phyloP scores from a whole-genome alignment of 2,888 invertebrate species.

The Parnassius orleans region DNA sequence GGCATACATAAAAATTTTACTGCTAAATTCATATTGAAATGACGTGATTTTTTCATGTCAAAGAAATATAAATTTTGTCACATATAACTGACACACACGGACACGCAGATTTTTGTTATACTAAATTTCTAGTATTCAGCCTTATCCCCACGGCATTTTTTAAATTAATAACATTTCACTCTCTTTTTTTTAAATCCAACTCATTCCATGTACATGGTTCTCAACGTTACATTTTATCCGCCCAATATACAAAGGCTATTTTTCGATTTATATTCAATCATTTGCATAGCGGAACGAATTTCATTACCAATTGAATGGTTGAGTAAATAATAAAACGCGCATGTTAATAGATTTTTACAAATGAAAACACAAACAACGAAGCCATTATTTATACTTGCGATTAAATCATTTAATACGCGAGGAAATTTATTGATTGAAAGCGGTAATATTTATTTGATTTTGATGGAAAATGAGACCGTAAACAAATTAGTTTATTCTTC shows the following conservation, averaged over 20 bases:
- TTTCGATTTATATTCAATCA: slow-evolving; percentile 23
- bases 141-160: too few relatives aligned
- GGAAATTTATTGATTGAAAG: slow-evolving; percentile 2
- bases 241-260: slow-evolving; percentile 11
- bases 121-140: too few relatives aligned
- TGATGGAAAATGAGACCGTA: neutral
- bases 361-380: slow-evolving; percentile 21
- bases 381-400: slow-evolving; percentile 21
- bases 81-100: too few relatives aligned
- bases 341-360: slow-evolving; percentile 28
- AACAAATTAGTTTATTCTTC: neutral
- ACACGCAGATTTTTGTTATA: too few relatives aligned
- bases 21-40: too few relatives aligned
- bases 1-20: too few relatives aligned
- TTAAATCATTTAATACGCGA: slow-evolving; percentile 17
- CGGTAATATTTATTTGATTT: slow-evolving; percentile 5
- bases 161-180: too few relatives aligned
- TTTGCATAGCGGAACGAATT: slow-evolving; percentile 24
- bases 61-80: too few relatives aligned
- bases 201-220: slow-evolving; percentile 7
- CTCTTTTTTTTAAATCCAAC: neutral
- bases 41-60: too few relatives aligned
- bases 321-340: slow-evolving; percentile 20
- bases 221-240: slow-evolving; percentile 11
- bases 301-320: slow-evolving; percentile 26